A percentile compares a stretch with the other conserved stretches of the same genome.
These are phyloP conservation scores for Sebastes itinus DNA, from an alignment of 2,797 vertebrate genomes.

Conservation along the genomic window DNA sequence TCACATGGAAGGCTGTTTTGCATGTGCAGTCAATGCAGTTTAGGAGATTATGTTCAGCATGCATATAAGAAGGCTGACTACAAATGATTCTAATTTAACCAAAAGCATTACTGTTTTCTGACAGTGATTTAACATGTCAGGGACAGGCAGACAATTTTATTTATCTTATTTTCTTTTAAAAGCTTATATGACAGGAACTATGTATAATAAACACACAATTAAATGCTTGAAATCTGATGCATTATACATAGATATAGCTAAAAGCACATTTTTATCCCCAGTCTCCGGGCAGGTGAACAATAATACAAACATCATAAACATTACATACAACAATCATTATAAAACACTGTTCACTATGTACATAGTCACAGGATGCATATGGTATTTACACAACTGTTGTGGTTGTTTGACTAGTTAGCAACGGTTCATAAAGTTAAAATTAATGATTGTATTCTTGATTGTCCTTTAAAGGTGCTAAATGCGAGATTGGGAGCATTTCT, in stretches of 20 bases:
- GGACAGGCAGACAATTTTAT: neutral
- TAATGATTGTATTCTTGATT: neutral
- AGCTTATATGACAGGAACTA: neutral
- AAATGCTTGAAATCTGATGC: neutral
- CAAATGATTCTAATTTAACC: constrained; percentile 30
- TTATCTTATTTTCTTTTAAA: neutral
- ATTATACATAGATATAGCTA: neutral
- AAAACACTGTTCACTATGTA: neutral
- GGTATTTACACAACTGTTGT: neutral
- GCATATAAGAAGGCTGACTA: constrained; percentile 11
- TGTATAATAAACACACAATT: neutral
- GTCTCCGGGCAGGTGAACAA: neutral
- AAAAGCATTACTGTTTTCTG: constrained; percentile 15
- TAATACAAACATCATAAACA: neutral
- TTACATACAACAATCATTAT: neutral
- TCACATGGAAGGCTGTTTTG: constrained; percentile 45
- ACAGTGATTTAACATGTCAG: constrained; percentile 17
- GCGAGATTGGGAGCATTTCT: too few species aligned
- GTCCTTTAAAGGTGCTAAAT: neutral
- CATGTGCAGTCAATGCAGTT: constrained; percentile 51
- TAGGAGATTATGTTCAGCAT: constrained; percentile 35
- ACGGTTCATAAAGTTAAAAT: neutral
- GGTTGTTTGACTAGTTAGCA: neutral
- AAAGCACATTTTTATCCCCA: too few species aligned
- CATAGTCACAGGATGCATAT: neutral